These are phyloP conservation scores for Dolichoris vasculosae DNA, from an alignment of 1,140 invertebrate genomes.

Conservation along the genomic window DNA sequence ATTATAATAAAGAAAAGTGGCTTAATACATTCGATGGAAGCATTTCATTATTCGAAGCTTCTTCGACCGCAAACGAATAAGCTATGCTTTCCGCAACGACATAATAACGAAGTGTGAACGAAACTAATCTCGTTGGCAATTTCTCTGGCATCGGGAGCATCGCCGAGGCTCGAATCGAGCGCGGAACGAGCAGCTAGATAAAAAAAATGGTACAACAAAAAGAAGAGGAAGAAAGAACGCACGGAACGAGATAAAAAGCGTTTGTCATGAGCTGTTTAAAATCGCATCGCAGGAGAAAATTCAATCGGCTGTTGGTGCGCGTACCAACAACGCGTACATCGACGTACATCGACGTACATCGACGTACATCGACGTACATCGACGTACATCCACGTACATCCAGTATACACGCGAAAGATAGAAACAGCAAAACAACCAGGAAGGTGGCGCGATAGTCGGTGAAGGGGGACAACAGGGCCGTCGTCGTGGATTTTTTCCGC, in stretches of 20 bases:
- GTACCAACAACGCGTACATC: too few species aligned
- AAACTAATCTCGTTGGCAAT: not conserved
- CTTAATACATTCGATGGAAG: too few species aligned
- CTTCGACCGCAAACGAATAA: not conserved
- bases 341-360: not conserved
- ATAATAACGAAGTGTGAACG: not conserved
- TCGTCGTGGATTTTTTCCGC: slow-evolving; percentile 31
- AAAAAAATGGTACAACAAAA: not conserved
- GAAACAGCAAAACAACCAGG: not conserved
- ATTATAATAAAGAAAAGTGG: too few species aligned
- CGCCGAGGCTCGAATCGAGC: not conserved
- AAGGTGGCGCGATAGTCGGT: slow-evolving; percentile 47
- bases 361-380: not conserved
- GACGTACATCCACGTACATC: not conserved
- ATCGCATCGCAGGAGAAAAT: not conserved
- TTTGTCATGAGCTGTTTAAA: not conserved
- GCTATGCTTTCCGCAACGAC: too few species aligned
- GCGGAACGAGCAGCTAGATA: too few species aligned
- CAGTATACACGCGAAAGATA: not conserved
- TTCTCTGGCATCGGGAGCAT: not conserved
- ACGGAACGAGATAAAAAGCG: not conserved
- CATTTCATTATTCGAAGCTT: too few species aligned
- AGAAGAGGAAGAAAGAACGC: not conserved
- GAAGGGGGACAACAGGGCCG: slow-evolving; percentile 43
- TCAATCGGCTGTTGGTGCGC: not conserved